Base-by-base conservation (phyloP, 1,140 invertebrate species). In the Palaemon carinicauda region DNA sequence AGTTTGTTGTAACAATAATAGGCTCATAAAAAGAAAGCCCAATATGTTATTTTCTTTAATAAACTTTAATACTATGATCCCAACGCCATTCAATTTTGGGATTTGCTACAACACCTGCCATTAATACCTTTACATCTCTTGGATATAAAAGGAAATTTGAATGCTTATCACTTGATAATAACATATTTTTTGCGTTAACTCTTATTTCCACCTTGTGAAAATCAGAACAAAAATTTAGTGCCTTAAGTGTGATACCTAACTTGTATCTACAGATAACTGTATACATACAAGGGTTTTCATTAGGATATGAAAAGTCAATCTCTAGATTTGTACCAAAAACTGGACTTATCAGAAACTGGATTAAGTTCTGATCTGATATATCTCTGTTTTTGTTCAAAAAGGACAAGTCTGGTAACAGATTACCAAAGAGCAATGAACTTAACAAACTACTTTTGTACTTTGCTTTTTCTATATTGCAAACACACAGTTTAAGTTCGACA, bases 401-500 rank as follows among this genome's bases (percentile, higher is more conserved):
- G 27, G 54, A 53, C 54, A 87, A 60, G 56, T 87, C 80, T 77
- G 69, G 71, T 52, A 87, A 54, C 21, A 87, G 52, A 54, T 60
- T 87, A 50, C 74, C 74, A 60, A 87, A 78, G 3, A 88, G n/a
- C 14, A 79, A 50, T 19, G 51, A 88, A 53, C 52, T 71, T 17
- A 80, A n/a, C 33, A 82, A 53, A 27, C 75, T 75, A 74, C 27
- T 21, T 53, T 88, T 80, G 21, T 80, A 21, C n/a, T 31, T 53
- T 9, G 24, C 24, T 69, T 27, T 54, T 52, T 54, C 52, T 41
- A 54, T 24, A 27, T 80, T 80, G 53, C 88, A 89, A 21, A 82
- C 54, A 51, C 88, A 89, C 24, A 89, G 41, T 82, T 89, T 87
- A 12, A 79, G 50, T 52, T 89, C 84, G 41, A 89, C 88, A 82